A percentile compares a stretch with the other conserved stretches of the same genome.
Conservation (phyloP, 2,888 invertebrate genomes). For the Andrena minutula region DNA sequence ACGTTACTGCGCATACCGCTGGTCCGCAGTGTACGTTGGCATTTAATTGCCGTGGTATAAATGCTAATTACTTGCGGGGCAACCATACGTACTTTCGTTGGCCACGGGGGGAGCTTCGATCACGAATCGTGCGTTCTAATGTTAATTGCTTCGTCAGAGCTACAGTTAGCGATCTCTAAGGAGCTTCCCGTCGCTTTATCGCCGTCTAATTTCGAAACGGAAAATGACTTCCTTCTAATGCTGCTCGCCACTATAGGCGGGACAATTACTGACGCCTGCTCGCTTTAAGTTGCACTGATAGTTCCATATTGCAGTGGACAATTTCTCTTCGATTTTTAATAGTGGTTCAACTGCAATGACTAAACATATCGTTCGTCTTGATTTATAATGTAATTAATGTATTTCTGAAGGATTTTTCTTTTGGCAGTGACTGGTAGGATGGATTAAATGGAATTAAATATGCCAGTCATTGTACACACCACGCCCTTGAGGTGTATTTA, state of each 20-base stretch:
- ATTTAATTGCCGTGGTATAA: slow-evolving; percentile 39
- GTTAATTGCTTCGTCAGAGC: slow-evolving; percentile 2
- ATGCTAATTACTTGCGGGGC: slow-evolving; percentile 11
- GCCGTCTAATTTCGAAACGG: slow-evolving; percentile 8
- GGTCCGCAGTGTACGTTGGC: slow-evolving; percentile 45
- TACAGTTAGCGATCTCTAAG: not conserved
- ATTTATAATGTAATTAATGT: not conserved
- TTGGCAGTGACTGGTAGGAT: too few species aligned
- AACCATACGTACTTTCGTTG: not conserved
- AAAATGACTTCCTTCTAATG: slow-evolving; percentile 23
- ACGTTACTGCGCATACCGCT: slow-evolving; percentile 31
- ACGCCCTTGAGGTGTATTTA: too few species aligned
- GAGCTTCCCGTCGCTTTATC: not conserved
- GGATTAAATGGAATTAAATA: too few species aligned
- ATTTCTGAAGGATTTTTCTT: too few species aligned
- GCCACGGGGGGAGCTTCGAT: not conserved
- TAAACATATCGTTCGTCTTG: not conserved
- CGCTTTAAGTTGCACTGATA: too few species aligned
- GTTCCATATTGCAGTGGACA: not conserved
- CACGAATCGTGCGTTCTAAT: not conserved
- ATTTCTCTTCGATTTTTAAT: not conserved
- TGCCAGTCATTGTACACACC: too few species aligned
- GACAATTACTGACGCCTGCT: not conserved
- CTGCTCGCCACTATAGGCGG: not conserved
- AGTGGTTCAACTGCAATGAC: not conserved